Conservation (phyloP, 2,888 invertebrate species). For the Petrolisthes manimaculis region DNA sequence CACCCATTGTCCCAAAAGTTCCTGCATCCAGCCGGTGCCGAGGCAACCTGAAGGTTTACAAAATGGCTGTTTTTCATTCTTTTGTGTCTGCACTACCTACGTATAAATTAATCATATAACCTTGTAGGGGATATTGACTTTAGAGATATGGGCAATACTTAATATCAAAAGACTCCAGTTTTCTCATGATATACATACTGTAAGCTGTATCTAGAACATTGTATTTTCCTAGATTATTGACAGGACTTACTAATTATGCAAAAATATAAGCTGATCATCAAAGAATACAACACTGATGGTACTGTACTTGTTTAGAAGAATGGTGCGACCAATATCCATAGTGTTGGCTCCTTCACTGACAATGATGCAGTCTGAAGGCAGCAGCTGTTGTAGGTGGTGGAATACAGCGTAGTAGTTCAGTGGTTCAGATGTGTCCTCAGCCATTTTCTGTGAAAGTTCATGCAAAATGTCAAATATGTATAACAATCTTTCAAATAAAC, state of each 20-base stretch:
- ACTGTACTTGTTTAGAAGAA: conserved; percentile 79
- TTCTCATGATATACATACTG: too few species aligned
- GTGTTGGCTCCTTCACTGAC: conserved; percentile 98
- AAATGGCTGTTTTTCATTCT: too few species aligned
- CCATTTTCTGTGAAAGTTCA: conserved; percentile 75
- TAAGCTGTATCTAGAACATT: not conserved
- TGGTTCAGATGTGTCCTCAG: conserved; percentile 80
- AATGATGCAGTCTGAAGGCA: conserved; percentile 86
- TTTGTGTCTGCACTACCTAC: too few species aligned
- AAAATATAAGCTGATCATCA: too few species aligned
- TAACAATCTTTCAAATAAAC: not conserved
- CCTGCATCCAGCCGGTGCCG: conserved; percentile 94
- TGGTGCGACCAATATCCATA: conserved; percentile 96
- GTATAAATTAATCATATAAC: too few species aligned
- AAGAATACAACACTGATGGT: not conserved
- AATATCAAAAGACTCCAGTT: too few species aligned
- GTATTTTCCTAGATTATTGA: too few species aligned
- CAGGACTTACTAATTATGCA: too few species aligned
- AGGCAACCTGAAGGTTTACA: conserved; percentile 74
- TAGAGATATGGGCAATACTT: too few species aligned
- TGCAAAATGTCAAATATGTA: conserved; percentile 16
- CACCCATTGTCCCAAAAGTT: conserved; percentile 97
- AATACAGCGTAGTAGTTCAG: conserved; percentile 95
- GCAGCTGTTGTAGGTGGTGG: conserved; percentile 81
- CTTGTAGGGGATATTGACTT: too few species aligned